Base-by-base conservation (phyloP, 2,797 vertebrate genomes). In the Chromis chromis region DNA sequence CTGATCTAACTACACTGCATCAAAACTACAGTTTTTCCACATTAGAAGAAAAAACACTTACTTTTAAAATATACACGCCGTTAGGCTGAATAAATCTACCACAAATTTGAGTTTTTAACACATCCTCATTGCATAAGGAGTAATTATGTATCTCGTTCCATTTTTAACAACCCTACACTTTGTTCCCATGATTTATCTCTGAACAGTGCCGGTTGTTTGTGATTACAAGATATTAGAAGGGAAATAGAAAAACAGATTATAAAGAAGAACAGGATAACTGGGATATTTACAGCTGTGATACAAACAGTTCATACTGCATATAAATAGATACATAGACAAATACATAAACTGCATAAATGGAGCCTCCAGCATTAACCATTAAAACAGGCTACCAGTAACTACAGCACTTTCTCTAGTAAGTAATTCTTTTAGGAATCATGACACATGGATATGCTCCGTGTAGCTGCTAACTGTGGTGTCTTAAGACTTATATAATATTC, bases 281-380 rank as follows among this genome's bases (percentile, higher is more conserved):
- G 24, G 27, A 60, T 56, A 72, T 60, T 57, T 76, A 52, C 21
- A 58, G 13, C 6, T 57, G 22, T 21, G 39, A 56, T 5, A 12
- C n/a, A 39, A 39, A 39, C 9, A 3, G 36, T 11, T 12, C 36
- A 39, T 2, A 39, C 10, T 11, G 28, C 28, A 31, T 25, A 25
- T 31, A 31, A 7, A 31, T 31, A 31, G 31, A 31, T 1, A 31
- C 1, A n/a, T 3, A 46, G 4, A n/a, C 16, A 19, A 4, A 46
- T 46, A 16, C 1, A 36, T 11, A 46, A 46, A 46, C 44, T 17
- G 44, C 16, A 46, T 4, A 17, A 19, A 46, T 46, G 44, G 5
- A 46, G 5, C 44, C 4, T 6, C 14, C 16, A 17, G 44, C 44
- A 46, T 17, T 19, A 7, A 46, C 16, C 44, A 42, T 10, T 16